phyloP scores from a whole-genome alignment of 2,113 vertebrate genomes.

The Crotalus tigris region DNA sequence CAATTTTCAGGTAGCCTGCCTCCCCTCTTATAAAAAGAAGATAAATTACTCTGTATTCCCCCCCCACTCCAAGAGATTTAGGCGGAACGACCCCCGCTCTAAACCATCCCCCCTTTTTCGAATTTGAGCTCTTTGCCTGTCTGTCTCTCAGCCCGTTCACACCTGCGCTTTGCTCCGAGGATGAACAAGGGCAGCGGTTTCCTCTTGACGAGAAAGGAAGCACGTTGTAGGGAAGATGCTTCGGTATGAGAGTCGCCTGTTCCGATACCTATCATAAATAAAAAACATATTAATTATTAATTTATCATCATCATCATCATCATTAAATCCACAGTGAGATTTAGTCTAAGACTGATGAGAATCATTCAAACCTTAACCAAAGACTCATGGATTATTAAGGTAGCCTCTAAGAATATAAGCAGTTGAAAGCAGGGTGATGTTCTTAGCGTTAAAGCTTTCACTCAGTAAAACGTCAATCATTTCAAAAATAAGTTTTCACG shows the following conservation, averaged over 20 bases:
- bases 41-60: background rate
- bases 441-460: background rate
- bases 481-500: background rate
- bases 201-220: no score
- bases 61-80: background rate
- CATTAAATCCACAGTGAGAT: no score
- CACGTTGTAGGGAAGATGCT: background rate
- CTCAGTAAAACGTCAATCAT: background rate
- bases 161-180: background rate
- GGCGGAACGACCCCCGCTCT: background rate
- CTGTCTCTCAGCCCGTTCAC: background rate
- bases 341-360: no score
- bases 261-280: background rate
- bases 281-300: no score
- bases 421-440: no score
- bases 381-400: no score
- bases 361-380: no score
- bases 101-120: background rate
- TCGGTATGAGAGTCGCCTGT: background rate
- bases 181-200: background rate
- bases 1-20: background rate
- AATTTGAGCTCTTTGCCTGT: background rate
- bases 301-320: no score
- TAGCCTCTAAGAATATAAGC: no score
- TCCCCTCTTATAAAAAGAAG: background rate